A percentile compares a stretch with the other conserved stretches of the same genome.
Conservation (phyloP, 2,888 invertebrate species). For the Unio pictorum region DNA sequence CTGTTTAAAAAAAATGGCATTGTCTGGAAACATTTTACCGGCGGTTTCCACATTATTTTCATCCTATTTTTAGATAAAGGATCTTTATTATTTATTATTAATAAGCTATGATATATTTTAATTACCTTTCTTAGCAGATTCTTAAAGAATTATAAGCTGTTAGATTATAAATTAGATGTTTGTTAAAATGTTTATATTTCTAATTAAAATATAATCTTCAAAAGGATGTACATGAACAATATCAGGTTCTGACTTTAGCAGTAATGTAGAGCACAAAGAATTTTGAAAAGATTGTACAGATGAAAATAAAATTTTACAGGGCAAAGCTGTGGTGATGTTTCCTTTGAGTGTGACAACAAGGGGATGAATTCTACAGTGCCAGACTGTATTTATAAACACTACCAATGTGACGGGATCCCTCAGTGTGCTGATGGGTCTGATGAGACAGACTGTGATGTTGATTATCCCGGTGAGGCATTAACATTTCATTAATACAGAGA, state of each 20-base stretch:
- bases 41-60: no score
- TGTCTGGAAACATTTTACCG: no score
- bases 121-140: no score
- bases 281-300: neutral
- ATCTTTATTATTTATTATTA: no score
- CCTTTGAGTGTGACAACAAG: slow-evolving; percentile 54
- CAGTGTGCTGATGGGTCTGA: slow-evolving; percentile 63
- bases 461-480: no score
- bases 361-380: slow-evolving; percentile 31
- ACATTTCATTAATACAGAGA: no score
- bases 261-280: neutral
- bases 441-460: slow-evolving; percentile 45
- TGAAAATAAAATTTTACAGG: slow-evolving; percentile 26
- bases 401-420: slow-evolving; percentile 56
- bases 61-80: no score
- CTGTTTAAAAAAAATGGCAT: no score
- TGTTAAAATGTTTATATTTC: slow-evolving; percentile 1
- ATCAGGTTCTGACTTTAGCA: neutral
- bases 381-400: slow-evolving; percentile 47
- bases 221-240: neutral
- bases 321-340: slow-evolving; percentile 39
- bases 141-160: no score
- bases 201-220: neutral
- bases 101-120: no score
- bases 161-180: no score